phyloP scores from a whole-genome alignment of 2,888 invertebrate genomes.

The Amphiduros pacificus region DNA sequence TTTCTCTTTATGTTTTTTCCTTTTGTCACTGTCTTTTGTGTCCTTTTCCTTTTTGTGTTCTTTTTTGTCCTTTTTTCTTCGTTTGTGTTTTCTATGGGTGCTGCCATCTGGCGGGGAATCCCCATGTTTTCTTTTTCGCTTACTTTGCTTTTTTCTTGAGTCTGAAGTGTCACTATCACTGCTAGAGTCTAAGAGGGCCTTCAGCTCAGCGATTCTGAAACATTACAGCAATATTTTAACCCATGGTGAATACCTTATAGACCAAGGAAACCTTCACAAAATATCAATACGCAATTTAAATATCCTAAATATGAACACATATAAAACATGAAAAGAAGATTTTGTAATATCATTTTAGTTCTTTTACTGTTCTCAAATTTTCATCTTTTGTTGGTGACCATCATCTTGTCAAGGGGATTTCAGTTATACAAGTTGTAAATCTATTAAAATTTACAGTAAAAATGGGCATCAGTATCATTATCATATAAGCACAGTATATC shows the following conservation, averaged over 20 bases:
- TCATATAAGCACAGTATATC: too few relatives aligned
- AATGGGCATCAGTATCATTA: too few relatives aligned
- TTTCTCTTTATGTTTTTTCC: not conserved
- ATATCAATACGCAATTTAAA: too few relatives aligned
- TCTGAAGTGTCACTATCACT: not conserved
- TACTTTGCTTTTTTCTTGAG: too few relatives aligned
- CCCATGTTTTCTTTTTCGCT: not conserved
- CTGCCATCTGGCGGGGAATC: not conserved
- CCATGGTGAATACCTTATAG: too few relatives aligned
- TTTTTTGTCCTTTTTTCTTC: not conserved
- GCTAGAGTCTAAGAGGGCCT: not conserved
- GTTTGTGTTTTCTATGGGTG: not conserved
- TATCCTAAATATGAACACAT: too few relatives aligned
- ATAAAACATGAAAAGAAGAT: too few relatives aligned
- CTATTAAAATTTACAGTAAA: not conserved
- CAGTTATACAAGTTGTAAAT: not conserved
- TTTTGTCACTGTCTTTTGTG: not conserved
- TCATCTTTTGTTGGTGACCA: too few relatives aligned
- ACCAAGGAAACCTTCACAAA: too few relatives aligned
- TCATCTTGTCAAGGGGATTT: not conserved
- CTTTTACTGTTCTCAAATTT: too few relatives aligned
- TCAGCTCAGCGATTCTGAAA: slow-evolving; percentile 1
- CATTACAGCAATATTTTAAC: not conserved
- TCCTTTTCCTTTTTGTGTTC: not conserved
- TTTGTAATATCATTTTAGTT: too few relatives aligned